Evolutionary conservation across 2,113 vertebrate species (phyloP), one percentile per base, ranked within the genome.

Genomic region (Telmatochromis brachygnathus): DNA sequence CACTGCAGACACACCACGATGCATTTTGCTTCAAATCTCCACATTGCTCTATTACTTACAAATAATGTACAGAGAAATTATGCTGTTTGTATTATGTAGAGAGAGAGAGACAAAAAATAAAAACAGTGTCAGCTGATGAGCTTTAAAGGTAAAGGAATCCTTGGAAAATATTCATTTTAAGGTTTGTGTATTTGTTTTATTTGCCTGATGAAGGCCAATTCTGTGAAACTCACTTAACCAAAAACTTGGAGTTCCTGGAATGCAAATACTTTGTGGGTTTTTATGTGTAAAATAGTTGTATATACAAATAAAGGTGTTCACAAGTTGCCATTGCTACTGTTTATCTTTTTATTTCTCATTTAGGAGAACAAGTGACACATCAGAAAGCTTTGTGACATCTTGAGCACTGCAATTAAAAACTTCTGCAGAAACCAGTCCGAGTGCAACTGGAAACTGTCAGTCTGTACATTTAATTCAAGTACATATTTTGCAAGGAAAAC

Each of bases 231-330:
- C 89, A 93, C 86, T 88, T 94, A 93, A 94, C 95, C 94, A 95
- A 95, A 95, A 94, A 93, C 86, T 94, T 89, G 82, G 51, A 90
- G 81, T 92, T 93, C 87, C 84, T 94, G 94, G 93, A 94, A 95
- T 94, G 92, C 93, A 95, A 95, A 93, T 93, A 93, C 73, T 85
- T 81, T 93, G 93, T 95, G 91, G 93, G 83, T 94, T 94, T 94
- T 92, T 95, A 93, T 90, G 94, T 96, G 95, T 96, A 96, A 70
- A 90, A 92, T 94, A 95, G 86, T 55, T 96, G 95, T 96, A 95
- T 90, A 95, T 95, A 96, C 49, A 87, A 96, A 94, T 95, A 95
- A 96, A 96, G 89, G 86, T 95, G 94, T 95, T 82, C 85, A 88
- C 39, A 92, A 94, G 83, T 92, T 91, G 83, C 84, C 80, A 87